Conservation (phyloP, 2,113 vertebrate species). For the Tetrao urogallus region DNA sequence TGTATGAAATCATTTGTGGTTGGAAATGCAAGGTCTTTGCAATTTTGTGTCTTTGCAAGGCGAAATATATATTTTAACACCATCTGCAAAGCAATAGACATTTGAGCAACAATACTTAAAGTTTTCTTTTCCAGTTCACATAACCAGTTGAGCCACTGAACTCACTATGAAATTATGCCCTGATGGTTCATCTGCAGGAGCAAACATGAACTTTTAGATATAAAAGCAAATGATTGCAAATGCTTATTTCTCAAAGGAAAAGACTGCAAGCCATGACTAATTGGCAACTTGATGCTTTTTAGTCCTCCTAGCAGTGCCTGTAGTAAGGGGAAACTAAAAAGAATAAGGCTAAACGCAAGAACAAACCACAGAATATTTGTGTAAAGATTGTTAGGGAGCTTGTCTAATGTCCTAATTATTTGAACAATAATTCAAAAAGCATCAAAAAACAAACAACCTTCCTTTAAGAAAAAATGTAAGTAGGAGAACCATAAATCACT, state of each 20-base stretch:
- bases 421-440: neutral
- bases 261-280: slow-evolving; percentile 4
- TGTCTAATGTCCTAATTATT: neutral
- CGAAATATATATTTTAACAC: neutral
- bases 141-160: neutral
- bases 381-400: neutral
- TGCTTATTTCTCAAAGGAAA: neutral
- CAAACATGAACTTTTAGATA: neutral
- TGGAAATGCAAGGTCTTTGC: neutral
- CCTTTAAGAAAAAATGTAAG: neutral
- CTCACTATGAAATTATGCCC: neutral
- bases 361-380: neutral
- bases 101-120: neutral
- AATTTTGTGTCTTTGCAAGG: neutral
- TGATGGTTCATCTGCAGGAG: slow-evolving; percentile 10
- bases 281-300: neutral
- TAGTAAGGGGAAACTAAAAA: neutral
- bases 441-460: fast-evolving
- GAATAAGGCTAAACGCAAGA: neutral
- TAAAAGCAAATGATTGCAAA: slow-evolving; percentile 23
- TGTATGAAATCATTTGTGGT: neutral
- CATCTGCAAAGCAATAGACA: neutral
- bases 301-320: neutral
- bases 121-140: slow-evolving; percentile 12
- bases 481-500: neutral